Evolutionary conservation across 2,797 vertebrate species (phyloP).

Genomic region (Malacoctenus gilli): DNA sequence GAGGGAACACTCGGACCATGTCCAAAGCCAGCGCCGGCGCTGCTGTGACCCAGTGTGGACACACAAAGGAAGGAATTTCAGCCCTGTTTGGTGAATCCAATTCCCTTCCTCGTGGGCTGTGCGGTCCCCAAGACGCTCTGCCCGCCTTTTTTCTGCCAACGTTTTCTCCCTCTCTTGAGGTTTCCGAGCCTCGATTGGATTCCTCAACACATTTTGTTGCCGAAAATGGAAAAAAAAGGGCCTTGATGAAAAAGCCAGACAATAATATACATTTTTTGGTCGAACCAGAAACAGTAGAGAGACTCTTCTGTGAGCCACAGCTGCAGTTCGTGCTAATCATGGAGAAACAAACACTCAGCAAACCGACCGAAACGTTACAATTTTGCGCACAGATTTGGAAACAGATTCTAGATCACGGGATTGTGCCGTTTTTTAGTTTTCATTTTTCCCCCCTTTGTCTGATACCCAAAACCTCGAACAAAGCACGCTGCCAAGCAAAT

Average conservation of each 20-base stretch:
- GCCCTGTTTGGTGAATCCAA: constrained; percentile 12
- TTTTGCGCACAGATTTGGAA: background rate
- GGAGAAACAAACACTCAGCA: too few relatives aligned
- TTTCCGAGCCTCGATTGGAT: too few relatives aligned
- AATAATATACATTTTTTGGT: too few relatives aligned
- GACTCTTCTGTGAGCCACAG: too few relatives aligned
- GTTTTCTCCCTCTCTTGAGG: background rate
- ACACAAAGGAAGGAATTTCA: constrained; percentile 7
- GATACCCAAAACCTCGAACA: constrained; percentile 19
- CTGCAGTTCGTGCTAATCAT: too few relatives aligned
- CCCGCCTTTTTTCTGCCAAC: constrained; percentile 1
- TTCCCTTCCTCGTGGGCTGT: constrained; percentile 1
- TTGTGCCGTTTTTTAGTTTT: too few relatives aligned
- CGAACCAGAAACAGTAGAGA: too few relatives aligned
- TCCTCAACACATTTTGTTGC: too few relatives aligned
- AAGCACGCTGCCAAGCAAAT: constrained; percentile 26
- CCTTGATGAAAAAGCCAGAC: too few relatives aligned
- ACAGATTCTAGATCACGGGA: too few relatives aligned
- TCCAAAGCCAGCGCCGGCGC: too few relatives aligned
- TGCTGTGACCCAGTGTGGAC: background rate
- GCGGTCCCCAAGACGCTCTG: background rate
- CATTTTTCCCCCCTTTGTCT: background rate
- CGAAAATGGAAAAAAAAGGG: too few relatives aligned
- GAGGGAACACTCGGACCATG: constrained; percentile 36
- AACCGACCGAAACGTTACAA: background rate